Evolutionary conservation across 2,888 invertebrate genomes (phyloP), one percentile per base, ranked within the genome.

Genomic region (Agrenia bidenticulata): DNA sequence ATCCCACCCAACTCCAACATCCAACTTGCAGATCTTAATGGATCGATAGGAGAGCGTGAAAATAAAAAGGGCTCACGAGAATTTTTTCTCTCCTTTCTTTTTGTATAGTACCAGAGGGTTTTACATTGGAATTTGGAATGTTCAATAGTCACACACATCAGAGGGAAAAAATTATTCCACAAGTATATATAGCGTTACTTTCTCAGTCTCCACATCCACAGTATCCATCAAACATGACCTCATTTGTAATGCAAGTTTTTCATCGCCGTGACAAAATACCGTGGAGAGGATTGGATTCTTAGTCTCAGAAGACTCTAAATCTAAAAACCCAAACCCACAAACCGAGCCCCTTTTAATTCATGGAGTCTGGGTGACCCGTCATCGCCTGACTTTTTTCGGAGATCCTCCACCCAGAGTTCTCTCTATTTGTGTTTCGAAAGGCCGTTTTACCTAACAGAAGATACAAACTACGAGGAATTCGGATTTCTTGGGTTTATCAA

Each of bases 221-320:
- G 71, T 68, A 66, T 54, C 61, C 64, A 66, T 71, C 66, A 66
- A 71, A 71, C 64, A 68, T 71, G 63, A 71, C 63, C 68, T 68
- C 66, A 60, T 64, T 64, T 64, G 64, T 59, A 54, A 58, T 60
- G 60, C 64, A 60, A 45, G 58, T 53, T 64, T 64, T 54, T 42
- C 39, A 21, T 17, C 17, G 64, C 5, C 9, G 15, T 51, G 64
- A 60, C 64, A 64, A 64, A 64, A 51, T 55, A 54, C 59, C 59
- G 49, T 45, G 45, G 45, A 45, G 45, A 9, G 45, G 45, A 45
- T 45, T 45, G n/a, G 45, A 45, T 45, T 45, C 51, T 19, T 15
- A 45, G n/a, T 45, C 19, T n/a, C n/a, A n/a, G n/a, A n/a, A n/a
- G n/a, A n/a, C n/a, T n/a, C n/a, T n/a, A n/a, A n/a, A n/a, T n/a